phyloP scores from a whole-genome alignment of 2,888 invertebrate genomes.

The Patella ulyssiponensis region DNA sequence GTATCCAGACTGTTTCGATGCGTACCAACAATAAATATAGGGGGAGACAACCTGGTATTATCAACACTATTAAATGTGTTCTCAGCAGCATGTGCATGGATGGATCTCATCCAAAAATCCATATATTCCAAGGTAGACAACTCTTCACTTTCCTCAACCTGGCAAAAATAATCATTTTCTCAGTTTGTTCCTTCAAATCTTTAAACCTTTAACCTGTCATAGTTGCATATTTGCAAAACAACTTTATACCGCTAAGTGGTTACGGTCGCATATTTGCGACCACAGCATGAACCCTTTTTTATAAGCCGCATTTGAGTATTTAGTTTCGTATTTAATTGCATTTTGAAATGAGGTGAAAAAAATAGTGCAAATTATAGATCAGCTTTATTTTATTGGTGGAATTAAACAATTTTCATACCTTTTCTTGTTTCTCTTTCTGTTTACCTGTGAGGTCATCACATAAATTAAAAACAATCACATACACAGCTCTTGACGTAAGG shows the following conservation, averaged over 20 bases:
- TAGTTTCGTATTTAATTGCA: too few relatives aligned
- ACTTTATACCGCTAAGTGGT: too few relatives aligned
- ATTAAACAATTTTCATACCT: background rate
- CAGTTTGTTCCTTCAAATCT: too few relatives aligned
- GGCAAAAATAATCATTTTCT: background rate
- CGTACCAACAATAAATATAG: constrained; percentile 72
- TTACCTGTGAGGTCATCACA: constrained; percentile 58
- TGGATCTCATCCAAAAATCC: constrained; percentile 68
- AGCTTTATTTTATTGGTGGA: background rate
- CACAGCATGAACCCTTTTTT: too few relatives aligned
- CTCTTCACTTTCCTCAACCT: constrained; percentile 32
- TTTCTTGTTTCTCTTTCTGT: constrained; percentile 18
- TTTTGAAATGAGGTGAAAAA: too few relatives aligned
- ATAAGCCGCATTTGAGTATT: too few relatives aligned
- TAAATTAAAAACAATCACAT: constrained; percentile 71
- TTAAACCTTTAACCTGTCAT: too few relatives aligned
- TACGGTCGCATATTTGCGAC: too few relatives aligned
- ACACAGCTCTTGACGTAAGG: constrained; percentile 70
- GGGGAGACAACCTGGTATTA: constrained; percentile 65
- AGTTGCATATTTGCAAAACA: too few relatives aligned
- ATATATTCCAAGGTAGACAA: constrained; percentile 64
- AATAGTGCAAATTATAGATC: too few relatives aligned
- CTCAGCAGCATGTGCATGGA: constrained; percentile 67
- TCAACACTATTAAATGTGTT: constrained; percentile 52
- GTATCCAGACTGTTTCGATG: constrained; percentile 66